Base-by-base conservation (phyloP, 1,140 invertebrate genomes). In the Drosophila gunungcola region DNA sequence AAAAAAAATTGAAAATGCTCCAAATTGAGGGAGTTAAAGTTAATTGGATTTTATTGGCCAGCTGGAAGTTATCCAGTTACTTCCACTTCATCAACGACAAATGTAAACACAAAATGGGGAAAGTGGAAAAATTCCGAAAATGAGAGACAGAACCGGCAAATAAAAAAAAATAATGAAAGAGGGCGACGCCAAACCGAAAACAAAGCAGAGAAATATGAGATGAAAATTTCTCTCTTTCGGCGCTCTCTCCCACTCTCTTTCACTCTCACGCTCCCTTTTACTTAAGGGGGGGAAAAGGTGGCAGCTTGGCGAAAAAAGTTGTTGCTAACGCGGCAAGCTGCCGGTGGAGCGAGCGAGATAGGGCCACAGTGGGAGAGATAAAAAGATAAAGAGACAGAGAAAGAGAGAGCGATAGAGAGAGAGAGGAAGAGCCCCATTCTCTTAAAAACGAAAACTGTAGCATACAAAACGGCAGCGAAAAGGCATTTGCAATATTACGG, bases 311-410 rank as follows among this genome's bases (percentile, higher is more conserved):
- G 70, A 85, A 91, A 90, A 91, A 91, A 83, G 89, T 91, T 91
- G 90, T 91, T 91, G 90, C 88, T 91, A 91, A 91, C 88, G 80
- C 77, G 83, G 84, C 88, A 74, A 81, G 69, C 56, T 38, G 55
- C 7, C 54, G 46, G 49, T 41, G 45, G 85, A 68, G 78, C 63
- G 68, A 90, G 45, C 43, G 81, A 79, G 85, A 75, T 38, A 43
- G 67, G 41, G 67, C 39, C 51, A 77, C 75, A 61, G 69, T 64
- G 77, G 68, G 16, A 43, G 29, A 53, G 27, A 32, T 32, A 32
- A 32, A 45, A n/a, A 9, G 5, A 36, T 21, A 32, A 25, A 56
- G 51, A 16, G 7, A 1, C 0, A 7, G n/a, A 13, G 48, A 21
- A 1, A 21, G 16, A 21, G 16, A 43, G 29, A 53, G 27, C 6